These are phyloP conservation scores for Microctonus aethiopoides DNA, from an alignment of 2,888 invertebrate genomes.

Conservation along the genomic window DNA sequence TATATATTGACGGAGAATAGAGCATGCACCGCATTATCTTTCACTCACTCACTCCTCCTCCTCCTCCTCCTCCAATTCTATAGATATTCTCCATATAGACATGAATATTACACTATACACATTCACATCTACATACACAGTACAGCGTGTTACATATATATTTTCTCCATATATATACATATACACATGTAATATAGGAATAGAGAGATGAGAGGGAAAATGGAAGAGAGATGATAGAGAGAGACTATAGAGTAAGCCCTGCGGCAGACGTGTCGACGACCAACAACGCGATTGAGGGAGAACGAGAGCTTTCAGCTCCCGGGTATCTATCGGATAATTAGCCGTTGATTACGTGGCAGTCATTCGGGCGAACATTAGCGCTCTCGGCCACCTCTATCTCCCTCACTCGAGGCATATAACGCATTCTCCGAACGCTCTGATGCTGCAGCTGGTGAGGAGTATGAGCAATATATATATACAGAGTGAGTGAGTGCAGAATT, in stretches of 20 bases:
- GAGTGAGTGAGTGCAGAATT: conserved; percentile 1
- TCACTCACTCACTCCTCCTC: no score
- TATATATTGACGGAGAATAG: no score
- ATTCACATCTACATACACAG: no score
- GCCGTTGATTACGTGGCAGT: conserved; percentile 65
- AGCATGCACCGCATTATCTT: no score
- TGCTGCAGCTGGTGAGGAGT: conserved; percentile 7
- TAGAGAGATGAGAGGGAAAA: not conserved
- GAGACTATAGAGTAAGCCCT: conserved; percentile 20
- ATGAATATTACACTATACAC: no score
- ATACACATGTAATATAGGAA: not conserved
- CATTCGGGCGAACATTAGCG: conserved; percentile 64
- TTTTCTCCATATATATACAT: not conserved
- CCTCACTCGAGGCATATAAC: conserved; percentile 10
- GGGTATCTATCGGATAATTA: conserved; percentile 67
- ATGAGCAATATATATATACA: not conserved
- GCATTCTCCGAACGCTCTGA: conserved; percentile 25
- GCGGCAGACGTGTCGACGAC: conserved; percentile 30
- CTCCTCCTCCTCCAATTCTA: no score
- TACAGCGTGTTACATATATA: no score
- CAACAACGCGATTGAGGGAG: not conserved
- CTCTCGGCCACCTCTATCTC: conserved; percentile 52
- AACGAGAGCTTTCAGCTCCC: conserved; percentile 46
- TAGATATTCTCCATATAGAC: no score
- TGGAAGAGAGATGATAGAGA: not conserved